Base-by-base conservation (phyloP, 2,113 vertebrate genomes). In the Sylvia atricapilla region DNA sequence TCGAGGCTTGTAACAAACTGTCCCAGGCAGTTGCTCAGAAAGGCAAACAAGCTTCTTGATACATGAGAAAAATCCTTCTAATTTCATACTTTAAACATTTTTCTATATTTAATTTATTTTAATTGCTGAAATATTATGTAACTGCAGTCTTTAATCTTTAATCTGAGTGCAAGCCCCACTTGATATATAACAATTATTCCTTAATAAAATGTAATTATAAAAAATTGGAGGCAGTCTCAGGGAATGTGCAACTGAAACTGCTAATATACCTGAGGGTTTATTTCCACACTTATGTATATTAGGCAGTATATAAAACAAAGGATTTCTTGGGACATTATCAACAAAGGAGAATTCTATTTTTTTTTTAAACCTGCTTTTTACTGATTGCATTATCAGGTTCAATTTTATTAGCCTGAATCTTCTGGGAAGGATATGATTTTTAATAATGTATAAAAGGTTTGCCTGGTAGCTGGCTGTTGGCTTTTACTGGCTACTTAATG, bases 371-470 rank as follows among this genome's bases (percentile, higher is more conserved):
- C 59, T 84, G 56, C 84, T 83, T 94, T 96, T 96, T 73, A 80
- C 94, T 94, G 87, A 81, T 89, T 97, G 81, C 78, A 93, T 95
- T 95, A 96, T 86, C 46, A 33, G 94, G 95, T 86, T 95, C 90
- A 95, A 83, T 94, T 96, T 96, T 95, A 95, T 97, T 96, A 96
- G 49, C 63, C 30, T 80, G 88, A 93, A 90, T 97, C 93, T 94
- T 96, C 92, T 95, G 93, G 87, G 95, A 97, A 95, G 90, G 77
- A 91, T 92, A 93, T 95, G 62, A 96, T 95, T 90, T 95, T 95
- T 96, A 97, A 96, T 96, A 97, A 96, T 28, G 41, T 80, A 79
- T 95, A 92, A 96, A 96, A 95, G 93, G 86, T 94, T 95, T 91
- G 69, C 92, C 96, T 94, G 75, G 69, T 90, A 94, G 85, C 39